A percentile compares a stretch with the other conserved stretches of the same genome.
These are phyloP conservation scores for Chrysotoxum bicinctum DNA, from an alignment of 2,888 invertebrate genomes.

Conservation along the genomic window DNA sequence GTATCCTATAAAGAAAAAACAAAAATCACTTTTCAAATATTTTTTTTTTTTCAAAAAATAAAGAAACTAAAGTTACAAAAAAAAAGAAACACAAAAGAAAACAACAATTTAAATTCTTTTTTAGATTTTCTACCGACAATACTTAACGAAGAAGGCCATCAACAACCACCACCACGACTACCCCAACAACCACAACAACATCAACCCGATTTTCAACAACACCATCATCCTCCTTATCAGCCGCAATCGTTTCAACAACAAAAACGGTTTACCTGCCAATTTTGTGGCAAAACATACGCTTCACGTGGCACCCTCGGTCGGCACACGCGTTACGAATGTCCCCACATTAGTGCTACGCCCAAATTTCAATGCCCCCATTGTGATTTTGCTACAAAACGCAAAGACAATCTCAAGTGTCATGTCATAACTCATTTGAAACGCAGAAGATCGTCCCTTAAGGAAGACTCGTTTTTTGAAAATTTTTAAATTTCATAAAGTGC, in stretches of 20 bases:
- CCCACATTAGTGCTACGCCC: constrained; percentile 87
- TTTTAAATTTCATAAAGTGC: constrained; percentile 42
- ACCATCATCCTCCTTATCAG: constrained; percentile 28
- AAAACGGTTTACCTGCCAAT: constrained; percentile 73
- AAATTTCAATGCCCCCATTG: constrained; percentile 88
- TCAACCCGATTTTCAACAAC: constrained; percentile 34
- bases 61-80: constrained; percentile 8
- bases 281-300: constrained; percentile 75
- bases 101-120: constrained; percentile 64
- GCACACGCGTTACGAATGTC: constrained; percentile 86
- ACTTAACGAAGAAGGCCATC: constrained; percentile 52
- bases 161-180: constrained; percentile 13
- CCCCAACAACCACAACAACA: neutral
- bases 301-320: constrained; percentile 84
- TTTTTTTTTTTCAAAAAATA: constrained; percentile 24
- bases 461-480: constrained; percentile 52
- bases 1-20: neutral
- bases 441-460: constrained; percentile 42
- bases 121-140: constrained; percentile 62
- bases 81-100: constrained; percentile 48
- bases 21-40: constrained; percentile 2
- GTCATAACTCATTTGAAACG: constrained; percentile 83
- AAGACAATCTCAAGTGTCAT: constrained; percentile 87
- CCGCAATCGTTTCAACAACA: constrained; percentile 38
- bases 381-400: constrained; percentile 86